Evolutionary conservation across 2,888 invertebrate genomes (phyloP), one percentile per base, ranked within the genome.

Genomic region (Vanessa cardui): DNA sequence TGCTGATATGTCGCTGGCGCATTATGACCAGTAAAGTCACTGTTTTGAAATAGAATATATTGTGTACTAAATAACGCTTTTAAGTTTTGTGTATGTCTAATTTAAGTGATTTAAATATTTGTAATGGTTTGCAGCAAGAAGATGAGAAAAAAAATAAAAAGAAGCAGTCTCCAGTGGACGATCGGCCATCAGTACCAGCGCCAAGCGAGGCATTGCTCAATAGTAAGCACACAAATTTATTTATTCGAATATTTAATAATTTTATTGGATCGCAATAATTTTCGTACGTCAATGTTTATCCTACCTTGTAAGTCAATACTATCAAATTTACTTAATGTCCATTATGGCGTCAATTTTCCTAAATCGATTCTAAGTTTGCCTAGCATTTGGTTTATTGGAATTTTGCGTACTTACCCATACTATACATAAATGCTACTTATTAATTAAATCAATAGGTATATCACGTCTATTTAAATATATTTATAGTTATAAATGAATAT

Each of bases 151-250:
- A 92, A 77, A 90, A 76, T 77, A 92, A 91, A 82, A 92, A 92
- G 79, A 90, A 89, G 73, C 87, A 87, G 62, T 78, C 92, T 20
- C 92, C 93, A 0, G 90, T 90, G 63, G 93, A 93, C 76, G 93
- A 93, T 49, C 81, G 93, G 71, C 92, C 92, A 4, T 74, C 81
- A 50, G 93, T 93, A 31, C 93, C 93, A 0, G 89, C 92, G 65
- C 93, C 93, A 54, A 93, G 93, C 71, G 93, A 92, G 80, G 92
- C 93, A 56, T 92, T 92, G 88, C 92, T 93, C 75, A 92, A 93
- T 76, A 93, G 93, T 93, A 75, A 91, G 92, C 80, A 12, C 6
- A 39, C 12, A 4, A 39, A 12, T 12, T 12, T 39, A 12, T 39
- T 39, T 39, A 12, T 39, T 39, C 12, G 39, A 9, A 12, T 39